phyloP scores from a whole-genome alignment of 2,113 vertebrate species.

The Antechinus flavipes region DNA sequence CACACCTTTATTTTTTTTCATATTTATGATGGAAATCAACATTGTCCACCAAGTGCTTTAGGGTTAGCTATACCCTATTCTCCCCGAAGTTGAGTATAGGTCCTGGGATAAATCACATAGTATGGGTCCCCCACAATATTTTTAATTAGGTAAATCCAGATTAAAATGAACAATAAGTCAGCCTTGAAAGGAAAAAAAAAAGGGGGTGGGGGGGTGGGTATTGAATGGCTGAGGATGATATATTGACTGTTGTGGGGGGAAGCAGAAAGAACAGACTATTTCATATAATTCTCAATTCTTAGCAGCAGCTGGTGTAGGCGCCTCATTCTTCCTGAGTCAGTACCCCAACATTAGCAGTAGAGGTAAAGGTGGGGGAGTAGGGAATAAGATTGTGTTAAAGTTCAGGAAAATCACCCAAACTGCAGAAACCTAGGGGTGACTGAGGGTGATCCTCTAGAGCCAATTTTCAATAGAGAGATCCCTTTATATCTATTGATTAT shows the following conservation, averaged over 20 bases:
- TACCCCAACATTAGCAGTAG: neutral
- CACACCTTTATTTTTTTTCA: neutral
- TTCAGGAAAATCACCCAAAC: neutral
- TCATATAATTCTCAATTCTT: neutral
- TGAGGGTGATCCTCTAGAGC: slow-evolving; percentile 23
- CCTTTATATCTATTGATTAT: slow-evolving; percentile 59
- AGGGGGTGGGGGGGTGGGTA: neutral
- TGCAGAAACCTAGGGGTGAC: neutral
- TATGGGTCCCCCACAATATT: neutral
- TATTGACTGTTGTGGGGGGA: neutral
- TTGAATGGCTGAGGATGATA: neutral
- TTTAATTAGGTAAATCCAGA: neutral
- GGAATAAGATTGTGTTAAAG: neutral
- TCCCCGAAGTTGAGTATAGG: neutral
- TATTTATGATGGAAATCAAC: neutral
- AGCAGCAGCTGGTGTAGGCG: neutral
- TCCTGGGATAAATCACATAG: neutral
- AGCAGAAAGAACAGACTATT: neutral
- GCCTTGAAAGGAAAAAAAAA: neutral
- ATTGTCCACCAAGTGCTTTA: neutral
- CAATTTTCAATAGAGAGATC: neutral
- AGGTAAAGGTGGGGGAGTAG: neutral
- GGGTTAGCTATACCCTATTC: no score
- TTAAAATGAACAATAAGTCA: neutral
- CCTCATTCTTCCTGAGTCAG: neutral